Conservation (phyloP, 2,113 vertebrate genomes). For the Bubo bubo region DNA sequence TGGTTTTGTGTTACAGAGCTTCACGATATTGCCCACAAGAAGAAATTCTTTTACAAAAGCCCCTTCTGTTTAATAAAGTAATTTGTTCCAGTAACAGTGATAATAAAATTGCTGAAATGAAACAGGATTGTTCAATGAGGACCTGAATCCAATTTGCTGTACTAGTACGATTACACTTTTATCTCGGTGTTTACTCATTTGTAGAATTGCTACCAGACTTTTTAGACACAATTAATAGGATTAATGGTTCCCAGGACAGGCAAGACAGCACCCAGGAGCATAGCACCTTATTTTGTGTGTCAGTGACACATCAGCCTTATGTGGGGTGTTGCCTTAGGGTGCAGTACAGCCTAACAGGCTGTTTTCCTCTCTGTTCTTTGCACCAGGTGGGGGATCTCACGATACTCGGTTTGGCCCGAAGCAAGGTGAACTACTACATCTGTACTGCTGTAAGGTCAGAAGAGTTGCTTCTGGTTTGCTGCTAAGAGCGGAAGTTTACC, state of each 20-base stretch:
- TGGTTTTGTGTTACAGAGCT: constrained; percentile 71
- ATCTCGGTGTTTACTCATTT: constrained; percentile 84
- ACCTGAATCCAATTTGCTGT: constrained; percentile 81
- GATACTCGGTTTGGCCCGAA: background rate
- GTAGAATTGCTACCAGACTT: constrained; percentile 79
- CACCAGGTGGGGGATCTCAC: background rate
- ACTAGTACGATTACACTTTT: constrained; percentile 77
- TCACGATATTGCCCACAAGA: constrained; percentile 73
- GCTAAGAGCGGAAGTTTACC: background rate
- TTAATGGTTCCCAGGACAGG: constrained; percentile 70
- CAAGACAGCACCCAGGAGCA: constrained; percentile 38
- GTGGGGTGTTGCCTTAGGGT: background rate
- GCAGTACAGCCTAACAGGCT: background rate
- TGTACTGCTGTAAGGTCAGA: background rate
- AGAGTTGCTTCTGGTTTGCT: background rate
- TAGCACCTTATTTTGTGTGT: background rate
- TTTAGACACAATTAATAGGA: constrained; percentile 80
- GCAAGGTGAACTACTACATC: background rate
- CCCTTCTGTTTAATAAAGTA: constrained; percentile 82
- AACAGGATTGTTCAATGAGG: constrained; percentile 79
- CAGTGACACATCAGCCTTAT: background rate
- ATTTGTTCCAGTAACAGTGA: constrained; percentile 84
- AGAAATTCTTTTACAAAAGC: constrained; percentile 75
- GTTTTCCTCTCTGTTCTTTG: background rate
- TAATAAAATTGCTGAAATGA: constrained; percentile 86